Conservation (phyloP, 2,797 vertebrate species). For the Takifugu ocellatus region DNA sequence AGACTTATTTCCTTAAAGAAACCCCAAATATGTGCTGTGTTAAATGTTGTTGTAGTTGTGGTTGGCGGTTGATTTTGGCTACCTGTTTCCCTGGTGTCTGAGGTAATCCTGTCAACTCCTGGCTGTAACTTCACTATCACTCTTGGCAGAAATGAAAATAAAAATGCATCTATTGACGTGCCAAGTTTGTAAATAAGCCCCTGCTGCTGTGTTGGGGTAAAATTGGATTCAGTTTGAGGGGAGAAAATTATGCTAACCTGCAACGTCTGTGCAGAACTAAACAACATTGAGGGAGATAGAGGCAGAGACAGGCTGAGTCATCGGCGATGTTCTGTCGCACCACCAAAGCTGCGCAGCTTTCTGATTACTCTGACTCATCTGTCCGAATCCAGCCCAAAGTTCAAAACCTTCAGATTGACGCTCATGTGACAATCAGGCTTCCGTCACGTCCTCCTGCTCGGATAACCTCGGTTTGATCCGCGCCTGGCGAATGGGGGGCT, state of each 20-base stretch:
- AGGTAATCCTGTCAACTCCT: background rate
- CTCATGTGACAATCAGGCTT: constrained; percentile 14
- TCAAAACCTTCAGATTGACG: constrained; percentile 8
- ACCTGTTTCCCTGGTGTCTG: background rate
- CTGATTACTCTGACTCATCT: background rate
- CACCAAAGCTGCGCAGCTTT: background rate
- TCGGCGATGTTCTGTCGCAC: background rate
- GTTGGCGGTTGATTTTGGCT: background rate
- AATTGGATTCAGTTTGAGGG: background rate
- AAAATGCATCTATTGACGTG: background rate
- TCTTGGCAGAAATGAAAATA: background rate
- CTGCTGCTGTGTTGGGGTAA: background rate
- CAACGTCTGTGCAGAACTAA: background rate
- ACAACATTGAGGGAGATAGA: background rate
- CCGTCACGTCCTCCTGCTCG: constrained; percentile 20
- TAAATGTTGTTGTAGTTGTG: background rate
- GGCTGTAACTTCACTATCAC: background rate
- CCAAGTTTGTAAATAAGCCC: background rate
- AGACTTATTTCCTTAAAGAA: background rate
- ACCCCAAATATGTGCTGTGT: background rate
- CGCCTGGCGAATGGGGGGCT: constrained; percentile 8
- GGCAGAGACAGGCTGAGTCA: background rate
- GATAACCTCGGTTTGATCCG: constrained; percentile 11
- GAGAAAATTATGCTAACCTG: background rate
- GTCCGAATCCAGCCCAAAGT: background rate